Percentiles rank a stretch among this genome's conserved stretches.
These are phyloP conservation scores for Clarias pachynema DNA, from an alignment of 2,797 vertebrate species.

Conservation along the genomic window DNA sequence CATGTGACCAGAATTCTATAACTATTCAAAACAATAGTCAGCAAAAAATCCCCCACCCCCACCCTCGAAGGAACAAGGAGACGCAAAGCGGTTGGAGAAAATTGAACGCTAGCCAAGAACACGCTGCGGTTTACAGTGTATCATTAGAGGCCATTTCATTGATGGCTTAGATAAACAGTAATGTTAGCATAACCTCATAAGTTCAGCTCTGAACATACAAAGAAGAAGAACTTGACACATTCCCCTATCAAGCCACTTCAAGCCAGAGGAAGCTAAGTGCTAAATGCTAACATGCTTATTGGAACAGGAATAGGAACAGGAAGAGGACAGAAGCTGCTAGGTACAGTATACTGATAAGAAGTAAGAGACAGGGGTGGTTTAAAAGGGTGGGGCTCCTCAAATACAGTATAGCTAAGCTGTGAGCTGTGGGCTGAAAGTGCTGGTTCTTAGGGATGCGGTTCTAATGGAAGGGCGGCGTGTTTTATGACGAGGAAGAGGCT, in stretches of 20 bases:
- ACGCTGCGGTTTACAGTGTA: conserved; percentile 51
- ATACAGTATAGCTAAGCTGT: background rate
- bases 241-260: conserved; percentile 13
- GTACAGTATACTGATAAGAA: background rate
- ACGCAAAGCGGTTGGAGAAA: conserved; percentile 33
- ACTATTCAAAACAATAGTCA: conserved; percentile 54
- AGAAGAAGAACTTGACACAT: conserved; percentile 10
- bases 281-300: conserved; percentile 7
- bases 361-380: background rate
- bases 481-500: conserved; percentile 22
- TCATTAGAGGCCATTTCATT: conserved; percentile 61
- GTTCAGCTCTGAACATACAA: conserved; percentile 40
- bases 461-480: conserved; percentile 7
- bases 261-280: conserved; percentile 12
- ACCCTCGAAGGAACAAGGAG: conserved; percentile 26
- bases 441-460: conserved; percentile 25
- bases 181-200: conserved; percentile 55
- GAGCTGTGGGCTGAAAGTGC: conserved; percentile 6
- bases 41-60: conserved; percentile 6
- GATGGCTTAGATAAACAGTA: conserved; percentile 60
- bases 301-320: background rate
- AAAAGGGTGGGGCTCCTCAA: conserved; percentile 7
- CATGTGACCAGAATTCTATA: conserved; percentile 43
- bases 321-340: conserved; percentile 2
- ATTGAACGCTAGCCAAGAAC: conserved; percentile 58